A percentile compares a stretch with the other conserved stretches of the same genome.
Conservation (phyloP, 2,113 vertebrate species). For the Aplodontia rufa region DNA sequence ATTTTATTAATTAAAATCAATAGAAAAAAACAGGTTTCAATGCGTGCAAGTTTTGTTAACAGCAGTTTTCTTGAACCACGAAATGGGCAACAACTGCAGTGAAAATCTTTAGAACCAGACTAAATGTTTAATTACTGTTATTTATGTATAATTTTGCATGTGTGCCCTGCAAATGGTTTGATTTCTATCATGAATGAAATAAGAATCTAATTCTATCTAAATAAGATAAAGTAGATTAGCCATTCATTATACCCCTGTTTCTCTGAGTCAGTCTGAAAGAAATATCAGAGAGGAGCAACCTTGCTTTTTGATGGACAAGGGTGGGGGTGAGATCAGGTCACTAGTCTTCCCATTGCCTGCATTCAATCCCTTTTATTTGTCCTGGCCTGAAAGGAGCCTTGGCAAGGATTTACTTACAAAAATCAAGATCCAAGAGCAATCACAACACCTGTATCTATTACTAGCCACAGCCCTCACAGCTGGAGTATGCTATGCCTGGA, state of each 20-base stretch:
- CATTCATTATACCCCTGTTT: background rate
- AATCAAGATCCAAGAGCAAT: background rate
- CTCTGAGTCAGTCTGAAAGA: background rate
- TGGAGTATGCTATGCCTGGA: background rate
- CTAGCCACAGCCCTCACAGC: background rate
- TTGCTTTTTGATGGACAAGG: background rate
- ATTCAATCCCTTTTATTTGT: background rate
- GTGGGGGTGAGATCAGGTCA: conserved; percentile 12
- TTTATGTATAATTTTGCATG: background rate
- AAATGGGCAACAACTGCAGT: background rate
- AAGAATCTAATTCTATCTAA: background rate
- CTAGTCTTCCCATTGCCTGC: background rate
- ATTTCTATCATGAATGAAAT: conserved; percentile 20
- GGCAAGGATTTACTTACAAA: background rate
- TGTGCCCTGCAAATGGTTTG: conserved; percentile 20
- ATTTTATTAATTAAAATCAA: conserved; percentile 11
- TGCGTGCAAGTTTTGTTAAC: background rate
- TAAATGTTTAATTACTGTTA: background rate
- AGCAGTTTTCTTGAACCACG: conserved; percentile 8
- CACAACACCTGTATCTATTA: background rate
- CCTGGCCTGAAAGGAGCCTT: background rate
- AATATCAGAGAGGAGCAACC: background rate
- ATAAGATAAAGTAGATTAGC: background rate
- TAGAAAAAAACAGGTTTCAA: conserved; percentile 11
- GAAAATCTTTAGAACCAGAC: background rate